Percentiles rank a stretch among this genome's conserved stretches.
Evolutionary conservation across 1,140 invertebrate species (phyloP).

Genomic region (Drosophila rhopaloa): DNA sequence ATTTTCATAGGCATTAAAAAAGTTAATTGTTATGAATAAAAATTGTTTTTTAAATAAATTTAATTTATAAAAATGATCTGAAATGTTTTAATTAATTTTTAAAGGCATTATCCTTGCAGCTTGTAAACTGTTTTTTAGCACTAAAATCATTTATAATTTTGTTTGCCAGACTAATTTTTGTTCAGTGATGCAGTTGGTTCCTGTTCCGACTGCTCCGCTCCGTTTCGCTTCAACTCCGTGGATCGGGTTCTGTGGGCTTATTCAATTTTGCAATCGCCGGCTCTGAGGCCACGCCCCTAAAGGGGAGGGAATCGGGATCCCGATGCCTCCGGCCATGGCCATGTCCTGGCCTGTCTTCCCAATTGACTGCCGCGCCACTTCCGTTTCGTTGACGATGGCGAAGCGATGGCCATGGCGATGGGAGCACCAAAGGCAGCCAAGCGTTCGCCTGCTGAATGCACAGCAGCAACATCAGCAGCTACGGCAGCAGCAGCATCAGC

Average conservation of each 20-base stretch:
- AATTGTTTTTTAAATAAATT: too few relatives aligned
- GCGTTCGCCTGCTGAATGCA: constrained; percentile 62
- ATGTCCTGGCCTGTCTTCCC: constrained; percentile 61
- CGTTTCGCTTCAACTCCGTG: constrained; percentile 19
- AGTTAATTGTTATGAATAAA: too few relatives aligned
- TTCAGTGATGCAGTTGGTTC: constrained; percentile 7
- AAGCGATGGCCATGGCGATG: constrained; percentile 37
- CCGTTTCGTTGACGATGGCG: constrained; percentile 58
- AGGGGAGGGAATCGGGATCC: background rate
- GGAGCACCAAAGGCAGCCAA: constrained; percentile 41
- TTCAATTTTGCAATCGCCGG: constrained; percentile 75
- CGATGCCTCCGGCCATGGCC: constrained; percentile 66
- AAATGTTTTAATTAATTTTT: too few relatives aligned
- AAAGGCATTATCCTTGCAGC: too few relatives aligned
- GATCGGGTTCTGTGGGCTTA: constrained; percentile 57
- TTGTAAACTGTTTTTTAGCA: background rate
- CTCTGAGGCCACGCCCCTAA: constrained; percentile 3
- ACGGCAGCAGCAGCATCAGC: constrained; percentile 9
- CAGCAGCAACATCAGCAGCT: constrained; percentile 33
- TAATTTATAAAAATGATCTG: too few relatives aligned
- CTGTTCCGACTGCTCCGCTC: constrained; percentile 21
- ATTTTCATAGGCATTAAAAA: too few relatives aligned
- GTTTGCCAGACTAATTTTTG: background rate
- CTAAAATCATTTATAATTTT: background rate
- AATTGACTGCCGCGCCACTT: constrained; percentile 81